phyloP scores from a whole-genome alignment of 1,140 invertebrate genomes.

The Stenopsyche tienmushanensis region DNA sequence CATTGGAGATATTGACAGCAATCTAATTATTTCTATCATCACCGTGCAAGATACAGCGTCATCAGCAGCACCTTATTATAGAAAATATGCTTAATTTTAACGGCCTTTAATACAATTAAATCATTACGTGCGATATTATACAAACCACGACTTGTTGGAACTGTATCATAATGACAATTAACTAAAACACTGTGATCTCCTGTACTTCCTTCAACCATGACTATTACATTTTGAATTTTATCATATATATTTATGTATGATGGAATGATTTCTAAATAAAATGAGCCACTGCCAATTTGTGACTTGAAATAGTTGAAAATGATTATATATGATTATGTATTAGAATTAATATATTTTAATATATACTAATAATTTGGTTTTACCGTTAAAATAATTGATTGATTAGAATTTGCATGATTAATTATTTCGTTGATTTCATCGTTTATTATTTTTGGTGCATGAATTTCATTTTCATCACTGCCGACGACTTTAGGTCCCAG shows the following conservation, averaged over 20 bases:
- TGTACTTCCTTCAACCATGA: slow-evolving; percentile 60
- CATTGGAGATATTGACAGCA: slow-evolving; percentile 58
- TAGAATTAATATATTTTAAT: neutral
- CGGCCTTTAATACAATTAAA: neutral
- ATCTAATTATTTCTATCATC: slow-evolving; percentile 70
- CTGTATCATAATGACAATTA: slow-evolving; percentile 82
- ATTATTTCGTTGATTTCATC: slow-evolving; percentile 19
- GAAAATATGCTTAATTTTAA: neutral
- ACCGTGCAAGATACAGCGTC: slow-evolving; percentile 73
- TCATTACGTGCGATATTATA: neutral
- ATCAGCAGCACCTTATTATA: slow-evolving; percentile 66
- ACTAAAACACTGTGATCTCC: slow-evolving; percentile 63
- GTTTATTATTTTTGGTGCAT: slow-evolving; percentile 24
- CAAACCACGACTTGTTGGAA: slow-evolving; percentile 66
- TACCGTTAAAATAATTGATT: slow-evolving; percentile 32
- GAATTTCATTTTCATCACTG: slow-evolving; percentile 21
- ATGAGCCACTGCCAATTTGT: slow-evolving; percentile 51
- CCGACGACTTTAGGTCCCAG: slow-evolving; percentile 36
- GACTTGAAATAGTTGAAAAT: slow-evolving; percentile 20
- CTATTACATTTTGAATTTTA: slow-evolving; percentile 68
- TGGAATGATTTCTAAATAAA: slow-evolving; percentile 49
- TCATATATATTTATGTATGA: slow-evolving; percentile 56
- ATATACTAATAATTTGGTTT: neutral
- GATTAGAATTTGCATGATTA: slow-evolving; percentile 19
- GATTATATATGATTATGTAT: neutral